A percentile compares a stretch with the other conserved stretches of the same genome.
phyloP scores from a whole-genome alignment of 2,888 invertebrate genomes.

The Osedax frankpressi region DNA sequence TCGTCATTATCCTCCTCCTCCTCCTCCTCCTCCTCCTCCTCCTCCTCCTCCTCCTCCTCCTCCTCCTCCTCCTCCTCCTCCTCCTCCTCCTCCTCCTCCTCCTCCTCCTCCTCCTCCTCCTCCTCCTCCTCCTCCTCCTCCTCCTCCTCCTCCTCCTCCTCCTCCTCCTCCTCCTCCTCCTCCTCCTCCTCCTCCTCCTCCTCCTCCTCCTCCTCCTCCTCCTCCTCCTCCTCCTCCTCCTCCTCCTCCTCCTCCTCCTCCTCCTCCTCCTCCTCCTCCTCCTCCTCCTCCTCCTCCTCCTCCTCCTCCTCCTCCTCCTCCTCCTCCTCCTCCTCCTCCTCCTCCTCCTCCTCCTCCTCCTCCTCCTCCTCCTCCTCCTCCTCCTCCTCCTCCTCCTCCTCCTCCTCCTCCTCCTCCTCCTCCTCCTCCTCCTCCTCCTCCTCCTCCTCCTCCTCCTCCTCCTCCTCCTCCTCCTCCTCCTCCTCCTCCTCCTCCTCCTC shows the following conservation, averaged over 20 bases:
- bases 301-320: not conserved
- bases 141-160: not conserved
- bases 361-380: not conserved
- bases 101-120: no score
- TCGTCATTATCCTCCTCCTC: not conserved
- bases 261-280: not conserved
- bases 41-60: not conserved
- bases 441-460: not conserved
- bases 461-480: not conserved
- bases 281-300: not conserved
- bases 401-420: not conserved
- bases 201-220: not conserved
- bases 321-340: not conserved
- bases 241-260: not conserved
- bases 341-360: not conserved
- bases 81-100: conserved; percentile 1
- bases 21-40: not conserved
- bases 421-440: not conserved
- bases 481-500: not conserved
- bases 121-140: no score
- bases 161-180: not conserved
- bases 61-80: conserved; percentile 1
- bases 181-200: not conserved
- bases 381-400: not conserved
- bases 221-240: not conserved